Conservation (phyloP, 1,140 invertebrate species). For the Amyelois transitella region DNA sequence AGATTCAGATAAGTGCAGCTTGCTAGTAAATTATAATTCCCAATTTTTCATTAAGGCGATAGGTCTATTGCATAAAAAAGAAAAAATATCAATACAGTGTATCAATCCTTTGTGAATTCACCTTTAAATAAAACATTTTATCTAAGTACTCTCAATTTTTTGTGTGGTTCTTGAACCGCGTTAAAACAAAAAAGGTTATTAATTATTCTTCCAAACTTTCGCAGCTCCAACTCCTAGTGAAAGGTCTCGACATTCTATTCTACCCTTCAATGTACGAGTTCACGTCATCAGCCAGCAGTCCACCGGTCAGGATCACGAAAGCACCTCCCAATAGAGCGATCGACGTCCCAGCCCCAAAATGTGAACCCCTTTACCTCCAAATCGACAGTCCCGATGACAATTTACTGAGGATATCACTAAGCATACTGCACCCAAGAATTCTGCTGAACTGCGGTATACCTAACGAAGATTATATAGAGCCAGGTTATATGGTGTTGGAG, state of each 20-base stretch:
- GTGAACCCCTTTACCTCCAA: conserved; percentile 50
- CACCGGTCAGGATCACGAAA: conserved; percentile 34
- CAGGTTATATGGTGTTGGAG: conserved; percentile 47
- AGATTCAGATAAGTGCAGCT: too few species aligned
- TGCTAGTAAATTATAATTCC: too few species aligned
- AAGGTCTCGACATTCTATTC: conserved; percentile 23
- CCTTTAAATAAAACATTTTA: too few species aligned
- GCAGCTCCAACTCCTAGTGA: conserved; percentile 31
- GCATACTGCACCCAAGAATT: conserved; percentile 44
- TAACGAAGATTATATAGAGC: conserved; percentile 38
- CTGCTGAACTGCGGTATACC: conserved; percentile 40
- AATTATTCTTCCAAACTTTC: conserved; percentile 8
- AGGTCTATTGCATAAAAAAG: too few species aligned
- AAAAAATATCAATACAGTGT: too few species aligned
- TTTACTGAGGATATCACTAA: conserved; percentile 37
- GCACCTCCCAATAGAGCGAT: conserved; percentile 22
- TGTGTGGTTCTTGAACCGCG: too few species aligned
- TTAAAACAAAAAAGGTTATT: too few species aligned
- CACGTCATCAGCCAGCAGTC: conserved; percentile 38
- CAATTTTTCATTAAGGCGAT: too few species aligned
- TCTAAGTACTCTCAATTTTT: too few species aligned
- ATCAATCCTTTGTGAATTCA: too few species aligned
- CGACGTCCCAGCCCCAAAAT: conserved; percentile 45
- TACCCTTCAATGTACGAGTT: conserved; percentile 48
- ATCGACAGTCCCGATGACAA: conserved; percentile 49